Base-by-base conservation (phyloP, 2,797 vertebrate genomes). In the Benthosema pterotum region DNA sequence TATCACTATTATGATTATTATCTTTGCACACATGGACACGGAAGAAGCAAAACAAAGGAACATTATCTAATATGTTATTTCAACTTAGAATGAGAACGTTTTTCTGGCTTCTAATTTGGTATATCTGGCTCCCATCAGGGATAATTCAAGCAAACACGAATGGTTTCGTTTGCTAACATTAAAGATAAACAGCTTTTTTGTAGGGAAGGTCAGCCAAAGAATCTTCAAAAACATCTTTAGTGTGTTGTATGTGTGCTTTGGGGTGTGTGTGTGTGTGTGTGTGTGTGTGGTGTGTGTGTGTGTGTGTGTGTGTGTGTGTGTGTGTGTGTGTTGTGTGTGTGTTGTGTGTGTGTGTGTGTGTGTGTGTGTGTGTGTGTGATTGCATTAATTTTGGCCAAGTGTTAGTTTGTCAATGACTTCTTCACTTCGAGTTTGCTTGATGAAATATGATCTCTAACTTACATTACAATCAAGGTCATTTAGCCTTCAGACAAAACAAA, bases 131-230 rank as follows among this genome's bases (percentile, higher is more conserved):
- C 67, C 77, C 81, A 85, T 91, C 87, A 83, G 47, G 52, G 73
- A 81, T 83, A 84, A 89, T 81, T 87, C 67, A 77, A 83, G 79
- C 74, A 85, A 83, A 90, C 75, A 80, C 81, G 77, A 87, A 87
- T 62, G 78, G 79, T 86, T 89, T 87, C 0, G 38, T 83, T 84
- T 83, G 80, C 77, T 78, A 84, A 80, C 72, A 45, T 79, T 71
- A 73, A 75, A 78, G 86, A 84, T 78, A 90, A 88, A 87, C 79
- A 82, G 72, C 71, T 79, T 73, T 74, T 83, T 79, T 72, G 74
- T 72, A 42, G 62, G 48, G 22, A 72, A 67, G 76, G 69, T 83
- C 80, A 68, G 81, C 78, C 80, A 88, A 74, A 18, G 45, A 76
- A 61, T 42, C 42, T 74, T 52, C 1, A 51, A 72, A 63, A 13